Evolutionary conservation across 2,888 invertebrate genomes (phyloP).

Genomic region (Polylopha cassiicola): DNA sequence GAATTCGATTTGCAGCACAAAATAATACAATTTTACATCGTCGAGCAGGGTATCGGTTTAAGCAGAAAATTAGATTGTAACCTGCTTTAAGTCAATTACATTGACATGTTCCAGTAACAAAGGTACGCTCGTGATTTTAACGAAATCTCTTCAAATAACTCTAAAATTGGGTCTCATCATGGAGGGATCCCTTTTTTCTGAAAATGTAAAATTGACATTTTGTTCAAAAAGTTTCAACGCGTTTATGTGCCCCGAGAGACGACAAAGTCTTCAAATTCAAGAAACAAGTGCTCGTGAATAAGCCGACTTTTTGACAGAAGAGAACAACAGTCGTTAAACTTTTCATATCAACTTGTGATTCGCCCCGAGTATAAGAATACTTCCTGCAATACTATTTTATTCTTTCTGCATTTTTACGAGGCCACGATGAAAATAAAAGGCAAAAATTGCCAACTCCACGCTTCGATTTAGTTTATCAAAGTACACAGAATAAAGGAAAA

Average conservation of each 20-base stretch:
- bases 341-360: conserved; percentile 45
- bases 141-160: conserved; percentile 4
- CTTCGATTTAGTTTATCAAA: too few species aligned
- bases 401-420: conserved; percentile 3
- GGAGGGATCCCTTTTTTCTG: conserved; percentile 6
- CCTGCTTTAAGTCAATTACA: conserved; percentile 51
- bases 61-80: conserved; percentile 52
- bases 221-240: conserved; percentile 32
- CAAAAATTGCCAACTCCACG: too few species aligned
- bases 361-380: conserved; percentile 11
- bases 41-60: conserved; percentile 51
- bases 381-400: conserved; percentile 7
- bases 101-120: conserved; percentile 26
- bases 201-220: conserved; percentile 36
- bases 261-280: conserved; percentile 36
- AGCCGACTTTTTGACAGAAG: conserved; percentile 52
- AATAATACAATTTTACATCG: conserved; percentile 58
- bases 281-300: conserved; percentile 33
- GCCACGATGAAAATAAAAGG: not conserved
- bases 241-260: conserved; percentile 38
- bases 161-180: conserved; percentile 5
- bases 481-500: too few species aligned
- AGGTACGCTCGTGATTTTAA: conserved; percentile 17
- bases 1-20: conserved; percentile 55
- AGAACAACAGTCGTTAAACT: conserved; percentile 59